Evolutionary conservation across 2,888 invertebrate species (phyloP), one percentile per base, ranked within the genome.

Genomic region (Helicoverpa assulta): DNA sequence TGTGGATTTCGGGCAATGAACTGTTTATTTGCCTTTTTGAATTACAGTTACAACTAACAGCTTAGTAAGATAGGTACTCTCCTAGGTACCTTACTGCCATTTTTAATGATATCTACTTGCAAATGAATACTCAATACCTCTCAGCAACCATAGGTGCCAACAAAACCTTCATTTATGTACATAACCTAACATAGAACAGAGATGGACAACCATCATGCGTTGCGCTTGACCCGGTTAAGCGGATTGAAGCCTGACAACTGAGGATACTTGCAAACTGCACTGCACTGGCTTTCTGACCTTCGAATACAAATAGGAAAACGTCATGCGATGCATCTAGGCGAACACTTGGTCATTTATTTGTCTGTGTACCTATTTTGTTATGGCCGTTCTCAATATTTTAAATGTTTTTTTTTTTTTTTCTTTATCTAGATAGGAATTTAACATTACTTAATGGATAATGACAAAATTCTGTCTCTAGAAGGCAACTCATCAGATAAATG

Each of bases 171-270:
- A 18, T 53, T 50, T 82, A 75, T 72, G 72, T 29, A 70, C 47
- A 55, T 66, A 65, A 63, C 66, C 52, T 71, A 60, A 68, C 47
- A 63, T 7, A 26, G 40, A 47, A 61, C 68, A 47, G 56, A 71
- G 60, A 71, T 76, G 72, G 63, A 29, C 70, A 54, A 67, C 52
- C 72, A 76, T 76, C 55, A 47, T 67, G 53, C 54, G 66, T 70
- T 86, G 87, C 79, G 88, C 89, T 90, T 90, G 91, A 89, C 91
- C 90, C 62, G 83, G 80, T 83, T 86, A 80, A 77, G 71, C 81
- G 80, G 84, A 82, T 83, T 85, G 89, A 90, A 90, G 88, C 85
- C 78, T 67, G 75, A 87, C 81, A 89, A 89, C 82, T 86, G 82
- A 76, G 80, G 72, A 82, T 79, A 68, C 47, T 59, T 54, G 53